phyloP scores from a whole-genome alignment of 2,888 invertebrate genomes.

The Coelinius sp. region DNA sequence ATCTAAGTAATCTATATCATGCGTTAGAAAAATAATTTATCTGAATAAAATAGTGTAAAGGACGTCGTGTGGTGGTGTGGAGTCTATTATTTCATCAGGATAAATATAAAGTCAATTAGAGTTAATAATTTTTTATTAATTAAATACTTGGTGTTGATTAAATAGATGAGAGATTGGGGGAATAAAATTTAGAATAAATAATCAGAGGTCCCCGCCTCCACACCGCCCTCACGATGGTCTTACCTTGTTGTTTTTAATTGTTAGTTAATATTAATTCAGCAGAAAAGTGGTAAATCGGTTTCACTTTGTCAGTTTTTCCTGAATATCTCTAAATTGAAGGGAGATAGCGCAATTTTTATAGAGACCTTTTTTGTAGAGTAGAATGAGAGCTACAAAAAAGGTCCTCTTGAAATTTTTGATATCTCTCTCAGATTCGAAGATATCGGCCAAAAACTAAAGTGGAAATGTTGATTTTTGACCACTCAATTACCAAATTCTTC shows the following conservation, averaged over 20 bases:
- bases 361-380: no score
- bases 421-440: no score
- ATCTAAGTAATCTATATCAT: conserved; percentile 54
- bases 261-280: conserved; percentile 40
- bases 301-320: no score
- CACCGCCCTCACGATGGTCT: conserved; percentile 62
- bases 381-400: no score
- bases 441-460: no score
- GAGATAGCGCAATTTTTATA: no score
- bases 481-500: not conserved
- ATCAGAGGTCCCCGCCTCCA: conserved; percentile 69
- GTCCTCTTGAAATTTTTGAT: no score
- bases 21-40: conserved; percentile 67
- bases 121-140: conserved; percentile 16
- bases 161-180: conserved; percentile 42
- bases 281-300: no score
- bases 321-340: no score
- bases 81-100: conserved; percentile 41
- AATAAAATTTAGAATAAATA: conserved; percentile 41
- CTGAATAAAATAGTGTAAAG: conserved; percentile 47
- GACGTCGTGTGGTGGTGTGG: conserved; percentile 61
- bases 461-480: no score
- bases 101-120: conserved; percentile 31
- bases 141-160: conserved; percentile 17
- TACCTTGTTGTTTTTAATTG: conserved; percentile 37